Conservation (phyloP, 2,113 vertebrate species). For the Strix uralensis region DNA sequence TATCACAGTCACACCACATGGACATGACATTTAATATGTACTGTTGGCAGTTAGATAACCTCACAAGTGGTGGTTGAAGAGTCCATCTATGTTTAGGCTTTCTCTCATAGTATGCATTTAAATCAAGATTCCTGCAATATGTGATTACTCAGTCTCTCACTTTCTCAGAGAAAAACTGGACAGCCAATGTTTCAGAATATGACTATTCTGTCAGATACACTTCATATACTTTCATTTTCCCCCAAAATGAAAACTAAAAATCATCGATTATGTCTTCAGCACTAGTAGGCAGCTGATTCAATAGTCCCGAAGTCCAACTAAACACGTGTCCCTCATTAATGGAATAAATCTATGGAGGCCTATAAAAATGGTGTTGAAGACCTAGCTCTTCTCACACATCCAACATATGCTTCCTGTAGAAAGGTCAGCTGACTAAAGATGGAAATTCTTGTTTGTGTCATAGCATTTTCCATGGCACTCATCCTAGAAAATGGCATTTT, state of each 20-base stretch:
- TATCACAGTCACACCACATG: not conserved
- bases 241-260: not conserved
- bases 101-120: not conserved
- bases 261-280: not conserved
- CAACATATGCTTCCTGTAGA: not conserved
- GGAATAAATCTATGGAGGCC: not conserved
- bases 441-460: not conserved
- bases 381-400: not conserved
- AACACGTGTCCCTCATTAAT: not conserved
- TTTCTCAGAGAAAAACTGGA: not conserved
- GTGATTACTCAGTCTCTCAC: not conserved
- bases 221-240: not conserved
- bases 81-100: conserved; percentile 39
- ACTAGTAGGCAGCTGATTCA: not conserved
- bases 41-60: conserved; percentile 53
- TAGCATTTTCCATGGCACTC: not conserved
- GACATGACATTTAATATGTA: conserved; percentile 37
- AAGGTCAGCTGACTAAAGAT: not conserved
- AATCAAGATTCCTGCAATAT: not conserved
- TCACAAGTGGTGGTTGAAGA: conserved; percentile 17
- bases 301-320: not conserved
- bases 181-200: not conserved
- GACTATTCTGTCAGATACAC: not conserved
- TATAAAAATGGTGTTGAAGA: not conserved
- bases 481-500: not conserved